These are phyloP conservation scores for Phrynocephalus guinanensis DNA, from an alignment of 2,797 vertebrate species.

Conservation along the genomic window DNA sequence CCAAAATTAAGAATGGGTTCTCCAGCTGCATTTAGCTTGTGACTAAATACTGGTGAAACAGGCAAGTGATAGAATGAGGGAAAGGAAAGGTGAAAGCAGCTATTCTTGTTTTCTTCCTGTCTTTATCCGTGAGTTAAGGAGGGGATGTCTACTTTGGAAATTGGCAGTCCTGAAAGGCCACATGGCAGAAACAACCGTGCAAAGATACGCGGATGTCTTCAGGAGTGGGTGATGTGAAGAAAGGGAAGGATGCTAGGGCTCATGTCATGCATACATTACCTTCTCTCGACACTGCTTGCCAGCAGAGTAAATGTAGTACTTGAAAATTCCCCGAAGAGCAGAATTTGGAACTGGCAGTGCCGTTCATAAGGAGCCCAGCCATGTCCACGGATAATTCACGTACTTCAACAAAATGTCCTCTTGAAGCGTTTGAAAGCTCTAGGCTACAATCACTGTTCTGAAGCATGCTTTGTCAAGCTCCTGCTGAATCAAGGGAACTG, in stretches of 20 bases:
- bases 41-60: not conserved
- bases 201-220: not conserved
- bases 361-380: slow-evolving; percentile 31
- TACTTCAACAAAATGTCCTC: slow-evolving; percentile 47
- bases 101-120: not conserved
- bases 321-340: slow-evolving; percentile 37
- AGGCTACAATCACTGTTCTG: slow-evolving; percentile 63
- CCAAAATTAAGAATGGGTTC: not conserved
- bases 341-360: slow-evolving; percentile 51
- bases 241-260: too few species aligned
- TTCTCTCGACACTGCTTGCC: not conserved
- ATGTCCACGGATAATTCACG: slow-evolving; percentile 45
- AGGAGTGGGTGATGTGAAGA: not conserved
- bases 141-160: not conserved
- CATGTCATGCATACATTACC: not conserved
- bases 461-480: slow-evolving; percentile 58
- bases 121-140: not conserved
- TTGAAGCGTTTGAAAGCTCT: slow-evolving; percentile 59
- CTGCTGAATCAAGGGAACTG: slow-evolving; percentile 60
- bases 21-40: not conserved
- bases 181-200: not conserved
- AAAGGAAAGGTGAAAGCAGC: not conserved
- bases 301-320: not conserved
- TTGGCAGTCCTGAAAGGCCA: not conserved
- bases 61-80: not conserved